Conservation (phyloP, 2,113 vertebrate species). For the Neodontobutis hainanensis region DNA sequence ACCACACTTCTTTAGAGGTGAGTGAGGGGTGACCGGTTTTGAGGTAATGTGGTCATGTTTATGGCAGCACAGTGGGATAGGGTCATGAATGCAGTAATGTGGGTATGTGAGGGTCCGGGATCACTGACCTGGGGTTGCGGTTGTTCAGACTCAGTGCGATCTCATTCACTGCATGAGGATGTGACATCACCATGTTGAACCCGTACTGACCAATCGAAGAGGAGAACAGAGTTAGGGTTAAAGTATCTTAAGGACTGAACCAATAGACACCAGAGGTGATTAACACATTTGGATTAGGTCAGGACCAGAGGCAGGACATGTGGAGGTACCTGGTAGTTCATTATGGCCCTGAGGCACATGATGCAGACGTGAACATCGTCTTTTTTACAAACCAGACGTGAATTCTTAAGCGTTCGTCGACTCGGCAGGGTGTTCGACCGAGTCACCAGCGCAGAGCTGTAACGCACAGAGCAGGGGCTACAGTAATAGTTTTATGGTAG, state of each 20-base stretch:
- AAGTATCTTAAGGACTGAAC: neutral
- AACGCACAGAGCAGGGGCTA: neutral
- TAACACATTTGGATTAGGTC: too few species aligned
- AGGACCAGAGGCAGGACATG: neutral
- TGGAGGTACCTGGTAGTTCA: constrained; percentile 94
- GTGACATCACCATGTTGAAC: constrained; percentile 99
- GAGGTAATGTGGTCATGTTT: too few species aligned
- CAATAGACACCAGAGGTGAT: too few species aligned
- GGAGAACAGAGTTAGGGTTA: neutral
- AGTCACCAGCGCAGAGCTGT: constrained; percentile 69
- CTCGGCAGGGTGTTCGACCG: constrained; percentile 95
- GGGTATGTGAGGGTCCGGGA: neutral
- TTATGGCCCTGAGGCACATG: constrained; percentile 97
- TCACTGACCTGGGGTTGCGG: constrained; percentile 91
- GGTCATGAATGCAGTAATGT: too few species aligned
- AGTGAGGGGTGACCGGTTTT: too few species aligned
- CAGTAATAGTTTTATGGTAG: neutral
- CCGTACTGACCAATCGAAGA: constrained; percentile 83
- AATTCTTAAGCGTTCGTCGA: constrained; percentile 92
- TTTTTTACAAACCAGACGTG: constrained; percentile 93
- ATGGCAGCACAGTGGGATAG: too few species aligned
- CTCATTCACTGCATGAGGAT: constrained; percentile 95
- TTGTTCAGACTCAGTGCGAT: constrained; percentile 97
- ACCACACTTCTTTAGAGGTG: neutral
- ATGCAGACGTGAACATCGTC: constrained; percentile 97